Evolutionary conservation across 2,113 vertebrate species (phyloP).

Genomic region (Condylura cristata): DNA sequence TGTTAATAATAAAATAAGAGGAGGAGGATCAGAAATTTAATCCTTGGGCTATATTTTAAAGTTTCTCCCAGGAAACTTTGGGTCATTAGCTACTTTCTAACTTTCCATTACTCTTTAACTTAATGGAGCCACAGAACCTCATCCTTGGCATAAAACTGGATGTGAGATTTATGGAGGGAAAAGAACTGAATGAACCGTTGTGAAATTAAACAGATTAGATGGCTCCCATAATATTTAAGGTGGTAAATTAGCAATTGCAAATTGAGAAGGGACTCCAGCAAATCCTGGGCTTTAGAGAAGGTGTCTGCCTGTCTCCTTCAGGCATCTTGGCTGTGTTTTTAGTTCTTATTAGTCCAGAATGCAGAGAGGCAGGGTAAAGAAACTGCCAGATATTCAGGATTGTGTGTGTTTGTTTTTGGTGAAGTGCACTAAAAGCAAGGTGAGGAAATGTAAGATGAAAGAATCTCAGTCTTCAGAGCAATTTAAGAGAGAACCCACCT

Average conservation of each 20-base stretch:
- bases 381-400: background rate
- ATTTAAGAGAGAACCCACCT: background rate
- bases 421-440: background rate
- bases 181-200: constrained; percentile 14
- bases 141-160: constrained; percentile 12
- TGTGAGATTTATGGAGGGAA: constrained; percentile 48
- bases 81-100: constrained; percentile 71
- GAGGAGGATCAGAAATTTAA: background rate
- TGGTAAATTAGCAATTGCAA: background rate
- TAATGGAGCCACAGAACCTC: constrained; percentile 47
- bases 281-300: background rate
- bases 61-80: constrained; percentile 66
- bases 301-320: background rate
- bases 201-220: constrained; percentile 46
- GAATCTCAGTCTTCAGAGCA: background rate
- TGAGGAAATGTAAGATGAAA: background rate
- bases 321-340: background rate
- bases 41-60: constrained; percentile 58
- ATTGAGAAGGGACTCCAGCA: background rate
- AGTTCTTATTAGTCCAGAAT: background rate
- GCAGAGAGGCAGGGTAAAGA: background rate
- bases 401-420: background rate
- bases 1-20: background rate
- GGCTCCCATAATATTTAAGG: background rate
- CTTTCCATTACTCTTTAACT: constrained; percentile 60